These are phyloP conservation scores for Piezodorus guildinii DNA, from an alignment of 1,140 invertebrate species.

Conservation along the genomic window DNA sequence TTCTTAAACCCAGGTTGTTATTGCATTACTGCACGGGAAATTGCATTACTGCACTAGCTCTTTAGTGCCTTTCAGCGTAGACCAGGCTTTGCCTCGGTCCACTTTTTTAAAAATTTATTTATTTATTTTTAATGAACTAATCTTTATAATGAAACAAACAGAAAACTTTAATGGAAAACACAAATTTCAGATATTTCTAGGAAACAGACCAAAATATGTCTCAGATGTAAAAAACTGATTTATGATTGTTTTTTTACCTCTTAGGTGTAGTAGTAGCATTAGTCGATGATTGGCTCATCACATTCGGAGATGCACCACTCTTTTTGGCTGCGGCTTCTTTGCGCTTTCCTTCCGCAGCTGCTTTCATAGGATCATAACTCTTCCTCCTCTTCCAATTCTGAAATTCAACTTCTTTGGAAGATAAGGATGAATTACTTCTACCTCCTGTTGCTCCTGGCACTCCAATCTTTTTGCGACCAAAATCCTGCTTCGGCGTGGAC, in stretches of 20 bases:
- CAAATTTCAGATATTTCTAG: too few species aligned
- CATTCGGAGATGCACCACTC: conserved; percentile 23
- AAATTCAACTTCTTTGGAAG: conserved; percentile 65
- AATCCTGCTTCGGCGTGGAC: conserved; percentile 11
- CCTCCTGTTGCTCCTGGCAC: conserved; percentile 28
- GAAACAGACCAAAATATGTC: too few species aligned
- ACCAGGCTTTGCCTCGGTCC: too few species aligned
- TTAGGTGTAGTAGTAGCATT: conserved; percentile 25
- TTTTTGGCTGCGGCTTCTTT: conserved; percentile 39
- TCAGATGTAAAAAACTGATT: too few species aligned
- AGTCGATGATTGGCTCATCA: conserved; percentile 35
- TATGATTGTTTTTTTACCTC: conserved; percentile 13
- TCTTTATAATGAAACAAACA: neutral
- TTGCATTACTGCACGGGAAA: too few species aligned
- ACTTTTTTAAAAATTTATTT: neutral
- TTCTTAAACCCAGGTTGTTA: too few species aligned
- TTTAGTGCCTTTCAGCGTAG: too few species aligned
- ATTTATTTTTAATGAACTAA: neutral
- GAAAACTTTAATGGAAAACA: neutral
- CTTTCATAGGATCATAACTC: conserved; percentile 81
- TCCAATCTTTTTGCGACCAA: neutral
- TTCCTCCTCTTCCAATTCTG: conserved; percentile 86
- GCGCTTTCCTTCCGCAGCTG: conserved; percentile 64
- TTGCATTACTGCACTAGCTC: too few species aligned
- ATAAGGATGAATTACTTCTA: conserved; percentile 49